Evolutionary conservation across 2,797 vertebrate genomes (phyloP).

Genomic region (Falco peregrinus): DNA sequence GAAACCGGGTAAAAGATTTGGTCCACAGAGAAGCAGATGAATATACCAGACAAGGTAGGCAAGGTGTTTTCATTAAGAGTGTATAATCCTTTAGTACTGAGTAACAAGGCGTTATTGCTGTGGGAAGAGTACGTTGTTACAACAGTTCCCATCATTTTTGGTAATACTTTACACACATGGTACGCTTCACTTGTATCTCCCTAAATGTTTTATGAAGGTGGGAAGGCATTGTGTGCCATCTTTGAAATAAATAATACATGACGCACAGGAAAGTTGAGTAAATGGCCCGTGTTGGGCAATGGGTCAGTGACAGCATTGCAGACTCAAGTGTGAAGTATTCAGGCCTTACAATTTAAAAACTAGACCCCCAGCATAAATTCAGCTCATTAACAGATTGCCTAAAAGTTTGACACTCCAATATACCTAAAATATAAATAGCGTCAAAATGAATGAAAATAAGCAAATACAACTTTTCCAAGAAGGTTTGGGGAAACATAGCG

Average conservation of each 20-base stretch:
- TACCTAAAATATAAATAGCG: neutral
- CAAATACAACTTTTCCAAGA: neutral
- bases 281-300: neutral
- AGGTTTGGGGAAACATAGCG: neutral
- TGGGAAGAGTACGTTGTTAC: neutral
- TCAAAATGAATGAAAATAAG: neutral
- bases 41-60: conserved; percentile 91
- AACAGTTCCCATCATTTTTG: neutral
- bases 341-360: conserved; percentile 33
- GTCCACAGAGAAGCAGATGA: conserved; percentile 91
- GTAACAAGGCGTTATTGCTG: neutral
- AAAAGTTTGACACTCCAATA: neutral
- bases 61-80: neutral
- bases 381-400: neutral
- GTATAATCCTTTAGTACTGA: neutral
- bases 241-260: neutral
- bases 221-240: neutral
- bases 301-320: neutral
- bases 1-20: conserved; percentile 92
- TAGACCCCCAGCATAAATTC: neutral
- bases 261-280: neutral
- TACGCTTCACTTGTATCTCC: neutral
- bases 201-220: neutral
- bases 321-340: neutral
- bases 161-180: neutral